Evolutionary conservation across 2,888 invertebrate genomes (phyloP).

Genomic region (Pseudanteris insignis): DNA sequence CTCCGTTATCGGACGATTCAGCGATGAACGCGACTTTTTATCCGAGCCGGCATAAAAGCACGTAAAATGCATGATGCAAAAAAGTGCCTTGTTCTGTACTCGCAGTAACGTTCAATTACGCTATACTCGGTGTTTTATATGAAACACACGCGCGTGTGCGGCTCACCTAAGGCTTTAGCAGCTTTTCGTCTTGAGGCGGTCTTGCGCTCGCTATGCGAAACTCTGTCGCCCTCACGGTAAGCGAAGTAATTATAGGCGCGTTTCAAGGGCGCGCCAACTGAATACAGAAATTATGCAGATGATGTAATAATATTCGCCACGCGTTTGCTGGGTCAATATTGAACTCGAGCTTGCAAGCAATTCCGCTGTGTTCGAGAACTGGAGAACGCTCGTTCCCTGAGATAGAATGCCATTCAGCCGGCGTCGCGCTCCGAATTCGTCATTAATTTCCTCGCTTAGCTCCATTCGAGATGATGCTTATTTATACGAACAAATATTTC

Average conservation of each 20-base stretch:
- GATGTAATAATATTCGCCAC: constrained; percentile 63
- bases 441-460: neutral
- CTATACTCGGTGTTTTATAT: constrained; percentile 57
- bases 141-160: constrained; percentile 48
- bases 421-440: constrained; percentile 2
- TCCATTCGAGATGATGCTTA: no score
- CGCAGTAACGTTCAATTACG: constrained; percentile 57
- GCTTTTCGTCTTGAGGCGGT: constrained; percentile 32
- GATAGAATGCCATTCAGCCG: constrained; percentile 15
- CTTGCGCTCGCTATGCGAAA: constrained; percentile 26
- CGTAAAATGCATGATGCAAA: constrained; percentile 34
- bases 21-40: constrained; percentile 31
- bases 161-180: constrained; percentile 41
- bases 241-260: constrained; percentile 63
- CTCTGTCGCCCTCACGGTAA: constrained; percentile 48
- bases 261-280: constrained; percentile 59
- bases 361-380: constrained; percentile 46
- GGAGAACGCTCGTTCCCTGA: constrained; percentile 19
- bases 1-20: constrained; percentile 15
- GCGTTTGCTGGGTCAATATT: constrained; percentile 64
- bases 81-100: constrained; percentile 31
- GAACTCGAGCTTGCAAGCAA: constrained; percentile 58
- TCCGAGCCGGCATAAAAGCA: constrained; percentile 5
- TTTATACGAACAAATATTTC: no score
- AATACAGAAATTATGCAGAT: constrained; percentile 64